Conservation (phyloP, 53 echinoderm and acorn worm species). For the Hippasteria phrygiana region DNA sequence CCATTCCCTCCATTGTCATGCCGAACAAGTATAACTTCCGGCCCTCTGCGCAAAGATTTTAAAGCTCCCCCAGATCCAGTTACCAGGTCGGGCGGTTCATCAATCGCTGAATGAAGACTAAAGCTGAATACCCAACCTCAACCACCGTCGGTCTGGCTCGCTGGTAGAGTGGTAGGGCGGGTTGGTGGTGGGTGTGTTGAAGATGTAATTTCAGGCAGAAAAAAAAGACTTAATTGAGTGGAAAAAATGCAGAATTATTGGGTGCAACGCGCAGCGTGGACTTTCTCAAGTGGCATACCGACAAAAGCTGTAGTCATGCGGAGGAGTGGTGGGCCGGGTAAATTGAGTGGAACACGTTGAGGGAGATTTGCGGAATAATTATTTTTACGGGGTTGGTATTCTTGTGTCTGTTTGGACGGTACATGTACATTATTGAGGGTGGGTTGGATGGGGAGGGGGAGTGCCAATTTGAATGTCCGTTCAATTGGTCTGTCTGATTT, state of each 20-base stretch:
- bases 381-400: constrained; percentile 4
- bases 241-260: constrained; percentile 38
- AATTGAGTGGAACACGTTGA: constrained; percentile 53
- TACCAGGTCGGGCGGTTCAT: constrained; percentile 19
- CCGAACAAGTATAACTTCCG: constrained; percentile 61
- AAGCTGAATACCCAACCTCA: neutral
- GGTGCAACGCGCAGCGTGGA: constrained; percentile 15
- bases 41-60: constrained; percentile 36
- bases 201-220: constrained; percentile 55
- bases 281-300: constrained; percentile 20
- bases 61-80: constrained; percentile 6
- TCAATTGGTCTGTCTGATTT: neutral
- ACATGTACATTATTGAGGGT: neutral
- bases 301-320: constrained; percentile 1
- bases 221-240: constrained; percentile 44
- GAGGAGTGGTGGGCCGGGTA: neutral
- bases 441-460: neutral
- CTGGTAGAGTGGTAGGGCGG: constrained; percentile 16
- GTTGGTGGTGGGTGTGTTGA: constrained; percentile 11
- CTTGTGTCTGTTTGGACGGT: neutral
- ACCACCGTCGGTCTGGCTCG: neutral
- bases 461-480: neutral
- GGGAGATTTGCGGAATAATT: constrained; percentile 62
- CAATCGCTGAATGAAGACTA: neutral
- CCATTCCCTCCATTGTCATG: constrained; percentile 40